These are phyloP conservation scores for Leptinotarsa tumamoca DNA, from an alignment of 2,888 invertebrate species.

Conservation along the genomic window DNA sequence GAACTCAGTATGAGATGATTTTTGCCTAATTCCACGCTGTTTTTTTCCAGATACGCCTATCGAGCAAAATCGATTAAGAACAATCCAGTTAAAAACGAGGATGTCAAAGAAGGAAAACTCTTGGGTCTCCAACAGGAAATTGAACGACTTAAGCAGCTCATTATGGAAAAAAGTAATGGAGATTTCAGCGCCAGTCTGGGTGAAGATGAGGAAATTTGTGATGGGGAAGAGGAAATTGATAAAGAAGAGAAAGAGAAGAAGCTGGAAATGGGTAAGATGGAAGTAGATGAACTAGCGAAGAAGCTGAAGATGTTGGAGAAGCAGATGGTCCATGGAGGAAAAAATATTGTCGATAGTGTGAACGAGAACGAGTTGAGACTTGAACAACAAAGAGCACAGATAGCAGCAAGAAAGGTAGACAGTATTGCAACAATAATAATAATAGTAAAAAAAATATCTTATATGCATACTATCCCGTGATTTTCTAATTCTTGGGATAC, in stretches of 20 bases:
- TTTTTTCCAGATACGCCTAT: slow-evolving; percentile 79
- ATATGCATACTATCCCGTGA: too few relatives aligned
- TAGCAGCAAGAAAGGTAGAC: slow-evolving; percentile 85
- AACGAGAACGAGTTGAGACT: slow-evolving; percentile 92
- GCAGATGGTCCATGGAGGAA: slow-evolving; percentile 93
- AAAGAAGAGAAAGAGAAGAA: slow-evolving; percentile 65
- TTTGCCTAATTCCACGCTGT: not conserved
- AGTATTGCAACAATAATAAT: too few relatives aligned
- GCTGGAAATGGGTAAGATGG: slow-evolving; percentile 69
- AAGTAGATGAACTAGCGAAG: slow-evolving; percentile 80
- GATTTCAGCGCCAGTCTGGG: slow-evolving; percentile 55
- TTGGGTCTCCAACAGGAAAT: slow-evolving; percentile 97
- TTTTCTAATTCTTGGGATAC: too few relatives aligned
- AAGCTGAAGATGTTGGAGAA: slow-evolving; percentile 91
- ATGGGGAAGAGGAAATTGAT: slow-evolving; percentile 63
- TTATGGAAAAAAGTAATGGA: slow-evolving; percentile 61
- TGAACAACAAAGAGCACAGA: slow-evolving; percentile 86
- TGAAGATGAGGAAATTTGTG: slow-evolving; percentile 45
- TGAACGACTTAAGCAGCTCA: slow-evolving; percentile 70
- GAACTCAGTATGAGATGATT: not conserved
- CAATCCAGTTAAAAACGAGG: slow-evolving; percentile 97
- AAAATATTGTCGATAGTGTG: slow-evolving; percentile 94
- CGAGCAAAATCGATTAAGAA: slow-evolving; percentile 99
- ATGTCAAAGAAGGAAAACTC: slow-evolving; percentile 95
- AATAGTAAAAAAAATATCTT: too few relatives aligned